phyloP scores from a whole-genome alignment of 2,888 invertebrate genomes.

The Pinctada fucata region DNA sequence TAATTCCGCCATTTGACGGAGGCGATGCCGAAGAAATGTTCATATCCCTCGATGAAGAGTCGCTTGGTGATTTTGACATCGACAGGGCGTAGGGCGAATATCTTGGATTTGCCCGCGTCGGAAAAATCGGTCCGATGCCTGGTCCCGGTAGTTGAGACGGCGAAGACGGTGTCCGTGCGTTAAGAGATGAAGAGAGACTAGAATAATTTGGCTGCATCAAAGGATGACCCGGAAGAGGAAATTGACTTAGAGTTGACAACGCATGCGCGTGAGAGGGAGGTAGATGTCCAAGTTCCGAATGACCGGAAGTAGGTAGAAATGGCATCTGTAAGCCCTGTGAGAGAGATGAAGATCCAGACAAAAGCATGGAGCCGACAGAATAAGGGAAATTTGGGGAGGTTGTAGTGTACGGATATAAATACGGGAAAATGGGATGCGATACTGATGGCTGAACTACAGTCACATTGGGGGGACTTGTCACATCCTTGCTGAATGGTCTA shows the following conservation, averaged over 20 bases:
- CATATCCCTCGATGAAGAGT: constrained; percentile 69
- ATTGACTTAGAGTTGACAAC: constrained; percentile 90
- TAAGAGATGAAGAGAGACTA: constrained; percentile 71
- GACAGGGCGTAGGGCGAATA: constrained; percentile 91
- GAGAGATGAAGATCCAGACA: constrained; percentile 54
- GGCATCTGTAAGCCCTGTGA: constrained; percentile 53
- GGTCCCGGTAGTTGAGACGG: constrained; percentile 58
- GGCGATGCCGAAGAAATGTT: constrained; percentile 13
- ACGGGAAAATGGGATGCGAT: constrained; percentile 92
- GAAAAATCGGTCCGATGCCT: constrained; percentile 75
- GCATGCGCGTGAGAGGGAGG: constrained; percentile 79
- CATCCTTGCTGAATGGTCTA: constrained; percentile 56
- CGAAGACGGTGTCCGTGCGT: constrained; percentile 72
- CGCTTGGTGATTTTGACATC: constrained; percentile 68
- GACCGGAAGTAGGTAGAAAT: constrained; percentile 63
- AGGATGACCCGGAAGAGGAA: constrained; percentile 88
- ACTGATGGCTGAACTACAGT: constrained; percentile 90
- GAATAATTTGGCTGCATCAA: constrained; percentile 77
- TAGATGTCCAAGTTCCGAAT: constrained; percentile 70
- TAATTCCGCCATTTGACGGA: constrained; percentile 45
- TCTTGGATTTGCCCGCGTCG: constrained; percentile 82
- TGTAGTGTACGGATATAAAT: constrained; percentile 89
- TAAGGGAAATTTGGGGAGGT: constrained; percentile 79
- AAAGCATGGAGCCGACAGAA: constrained; percentile 61
- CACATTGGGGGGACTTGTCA: constrained; percentile 85